These are phyloP conservation scores for Lepidocyrtinus sp. DNA, from an alignment of 2,888 invertebrate species.

Conservation along the genomic window DNA sequence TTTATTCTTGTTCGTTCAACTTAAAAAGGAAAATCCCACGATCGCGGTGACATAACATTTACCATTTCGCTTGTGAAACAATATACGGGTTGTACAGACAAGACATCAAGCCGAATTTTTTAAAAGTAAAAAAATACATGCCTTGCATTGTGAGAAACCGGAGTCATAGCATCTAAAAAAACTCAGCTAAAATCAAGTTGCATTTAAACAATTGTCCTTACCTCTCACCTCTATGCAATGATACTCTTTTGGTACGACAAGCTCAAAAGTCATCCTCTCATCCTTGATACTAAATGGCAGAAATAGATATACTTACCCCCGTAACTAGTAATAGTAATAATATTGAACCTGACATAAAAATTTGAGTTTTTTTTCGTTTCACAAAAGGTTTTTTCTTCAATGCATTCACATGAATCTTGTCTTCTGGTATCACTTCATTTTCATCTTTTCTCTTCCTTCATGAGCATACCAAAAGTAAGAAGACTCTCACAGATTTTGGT, in stretches of 20 bases:
- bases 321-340: background rate
- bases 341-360: conserved; percentile 5
- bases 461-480: background rate
- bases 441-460: conserved; percentile 2
- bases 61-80: background rate
- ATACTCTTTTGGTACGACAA: background rate
- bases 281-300: background rate
- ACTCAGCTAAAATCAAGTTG: background rate
- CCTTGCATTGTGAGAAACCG: background rate
- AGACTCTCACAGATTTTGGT: too few relatives aligned
- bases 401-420: conserved; percentile 8
- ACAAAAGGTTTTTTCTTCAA: background rate
- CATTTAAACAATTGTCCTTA: background rate
- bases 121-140: too few relatives aligned
- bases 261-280: background rate
- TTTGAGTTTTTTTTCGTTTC: background rate
- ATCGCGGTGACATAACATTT: conserved; percentile 6
- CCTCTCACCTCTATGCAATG: background rate
- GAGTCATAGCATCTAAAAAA: background rate
- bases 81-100: background rate
- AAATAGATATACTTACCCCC: background rate
- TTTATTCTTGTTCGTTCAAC: background rate
- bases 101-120: background rate
- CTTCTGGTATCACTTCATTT: conserved; percentile 1
- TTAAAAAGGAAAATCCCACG: conserved; percentile 6